Evolutionary conservation across 2,113 vertebrate genomes (phyloP).

Genomic region (Petromus typicus): DNA sequence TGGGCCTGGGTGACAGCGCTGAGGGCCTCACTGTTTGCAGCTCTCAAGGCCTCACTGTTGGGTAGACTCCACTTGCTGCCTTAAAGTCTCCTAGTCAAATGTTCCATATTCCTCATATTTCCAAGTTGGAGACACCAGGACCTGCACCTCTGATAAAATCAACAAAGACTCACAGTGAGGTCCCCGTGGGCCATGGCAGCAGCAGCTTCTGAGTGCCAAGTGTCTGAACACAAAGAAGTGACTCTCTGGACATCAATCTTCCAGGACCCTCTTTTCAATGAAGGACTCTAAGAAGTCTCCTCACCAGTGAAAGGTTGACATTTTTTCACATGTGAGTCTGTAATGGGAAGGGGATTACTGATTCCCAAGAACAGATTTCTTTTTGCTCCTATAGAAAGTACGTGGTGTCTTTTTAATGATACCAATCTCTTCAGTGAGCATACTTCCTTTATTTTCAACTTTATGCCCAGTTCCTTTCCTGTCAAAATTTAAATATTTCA

Average conservation of each 20-base stretch:
- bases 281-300: not conserved
- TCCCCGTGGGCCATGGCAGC: not conserved
- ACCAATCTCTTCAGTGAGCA: not conserved
- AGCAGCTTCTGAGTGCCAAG: not conserved
- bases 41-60: not conserved
- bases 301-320: not conserved
- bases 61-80: not conserved
- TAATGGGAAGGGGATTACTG: not conserved
- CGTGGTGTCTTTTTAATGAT: not conserved
- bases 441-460: not conserved
- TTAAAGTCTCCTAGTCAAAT: not conserved
- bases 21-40: not conserved
- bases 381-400: not conserved
- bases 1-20: not conserved
- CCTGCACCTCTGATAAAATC: not conserved
- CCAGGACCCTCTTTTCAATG: not conserved
- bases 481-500: not conserved
- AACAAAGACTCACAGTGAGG: not conserved
- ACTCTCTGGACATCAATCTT: no score
- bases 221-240: no score
- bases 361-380: not conserved
- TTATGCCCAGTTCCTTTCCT: not conserved
- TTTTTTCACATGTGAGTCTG: not conserved
- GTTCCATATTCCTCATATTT: not conserved
- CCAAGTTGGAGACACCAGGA: not conserved